A percentile compares a stretch with the other conserved stretches of the same genome.
Conservation (phyloP, 2,113 vertebrate genomes). For the Bothrops jararaca region DNA sequence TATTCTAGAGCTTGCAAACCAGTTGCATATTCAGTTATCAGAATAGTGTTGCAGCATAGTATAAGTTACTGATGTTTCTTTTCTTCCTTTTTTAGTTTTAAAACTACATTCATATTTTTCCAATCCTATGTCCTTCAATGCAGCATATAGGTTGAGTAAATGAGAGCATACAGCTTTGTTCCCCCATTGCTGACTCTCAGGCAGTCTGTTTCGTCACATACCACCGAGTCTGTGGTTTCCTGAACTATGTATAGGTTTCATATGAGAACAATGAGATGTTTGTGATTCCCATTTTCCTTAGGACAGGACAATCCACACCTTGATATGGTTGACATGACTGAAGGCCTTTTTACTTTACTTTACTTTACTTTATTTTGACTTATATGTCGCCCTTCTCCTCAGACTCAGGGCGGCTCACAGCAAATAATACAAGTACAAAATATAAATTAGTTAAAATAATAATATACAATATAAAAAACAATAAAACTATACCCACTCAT, state of each 20-base stretch:
- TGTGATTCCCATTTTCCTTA: not conserved
- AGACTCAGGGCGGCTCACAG: too few relatives aligned
- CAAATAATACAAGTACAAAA: too few relatives aligned
- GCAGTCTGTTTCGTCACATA: not conserved
- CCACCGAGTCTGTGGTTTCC: not conserved
- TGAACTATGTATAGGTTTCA: not conserved
- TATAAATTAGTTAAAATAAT: too few relatives aligned
- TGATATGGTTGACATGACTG: not conserved
- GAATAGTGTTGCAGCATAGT: not conserved
- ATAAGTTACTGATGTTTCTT: not conserved
- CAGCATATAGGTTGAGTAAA: not conserved
- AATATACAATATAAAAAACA: too few relatives aligned
- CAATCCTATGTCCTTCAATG: not conserved
- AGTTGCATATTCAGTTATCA: not conserved
- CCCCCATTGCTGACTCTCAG: not conserved
- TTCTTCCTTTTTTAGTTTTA: not conserved
- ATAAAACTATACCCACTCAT: too few relatives aligned
- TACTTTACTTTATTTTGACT: too few relatives aligned
- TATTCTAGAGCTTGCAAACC: not conserved
- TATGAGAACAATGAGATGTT: not conserved
- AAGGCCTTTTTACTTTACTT: not conserved
- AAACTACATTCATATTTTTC: not conserved
- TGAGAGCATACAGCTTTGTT: not conserved
- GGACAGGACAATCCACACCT: not conserved
- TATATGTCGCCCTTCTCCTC: too few relatives aligned